Base-by-base conservation (phyloP, 2,888 invertebrate genomes). In the Melinopterus prodromus region DNA sequence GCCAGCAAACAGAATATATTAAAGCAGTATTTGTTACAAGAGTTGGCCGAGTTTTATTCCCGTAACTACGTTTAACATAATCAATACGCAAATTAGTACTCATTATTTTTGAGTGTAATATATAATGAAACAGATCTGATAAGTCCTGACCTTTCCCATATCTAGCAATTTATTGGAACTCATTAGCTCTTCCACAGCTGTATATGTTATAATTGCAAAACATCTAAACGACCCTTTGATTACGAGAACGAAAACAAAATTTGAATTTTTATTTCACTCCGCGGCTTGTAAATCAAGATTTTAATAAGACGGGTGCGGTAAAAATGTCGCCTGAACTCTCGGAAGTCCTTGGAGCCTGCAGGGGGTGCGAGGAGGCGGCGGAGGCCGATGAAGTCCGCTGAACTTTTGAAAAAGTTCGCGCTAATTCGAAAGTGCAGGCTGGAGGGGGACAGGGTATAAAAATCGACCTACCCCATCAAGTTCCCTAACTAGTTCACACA, bases 391-490 rank as follows among this genome's bases (percentile, higher is more conserved):
- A 70, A 77, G 74, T 77, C 74, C 77, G 77, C 36, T 74, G 75
- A 80, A 80, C 77, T 80, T 80, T 80, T 78, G 70, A 71, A 78
- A 81, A 77, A 87, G 86, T 86, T 88, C 88, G 87, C 85, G 85
- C 87, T 87, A 86, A 87, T 88, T 88, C 87, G 85, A 86, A 87
- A 87, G 84, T 85, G 86, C 84, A 83, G 80, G 81, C 86, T 83
- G 71, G 15, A 71, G 16, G 16, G 71, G 37, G 16, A 35, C 36
- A 74, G n/a, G 74, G n/a, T 35, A 82, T 83, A 84, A 84, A 84
- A 85, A 85, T 85, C 87, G 89, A 89, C 89, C 89, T 89, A 89
- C 88, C 89, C 86, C 87, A 89, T 87, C 85, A 86, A 88, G 85
- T 88, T 86, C 82, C 83, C 84, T 86, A 87, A 88, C 88, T 88